A percentile compares a stretch with the other conserved stretches of the same genome.
These are phyloP conservation scores for Charaxes varanes DNA, from an alignment of 1,140 invertebrate genomes.

Conservation along the genomic window DNA sequence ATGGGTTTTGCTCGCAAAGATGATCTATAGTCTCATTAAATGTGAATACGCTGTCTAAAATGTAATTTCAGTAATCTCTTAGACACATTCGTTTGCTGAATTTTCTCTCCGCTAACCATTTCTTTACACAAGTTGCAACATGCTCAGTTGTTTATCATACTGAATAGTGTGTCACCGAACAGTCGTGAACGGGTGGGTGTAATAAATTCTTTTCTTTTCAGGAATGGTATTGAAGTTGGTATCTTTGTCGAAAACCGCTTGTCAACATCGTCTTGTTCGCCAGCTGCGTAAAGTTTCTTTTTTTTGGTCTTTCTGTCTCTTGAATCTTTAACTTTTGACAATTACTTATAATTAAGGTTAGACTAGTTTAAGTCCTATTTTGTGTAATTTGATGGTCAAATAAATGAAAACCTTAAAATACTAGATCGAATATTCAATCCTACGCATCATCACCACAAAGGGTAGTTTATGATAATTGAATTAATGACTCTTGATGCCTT, in stretches of 20 bases:
- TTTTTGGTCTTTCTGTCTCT: constrained; percentile 17
- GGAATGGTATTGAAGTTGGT: constrained; percentile 61
- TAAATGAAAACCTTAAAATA: constrained; percentile 9
- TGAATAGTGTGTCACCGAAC: not conserved
- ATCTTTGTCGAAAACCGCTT: constrained; percentile 46
- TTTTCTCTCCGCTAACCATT: too few species aligned
- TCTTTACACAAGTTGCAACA: not conserved
- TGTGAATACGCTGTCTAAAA: too few species aligned
- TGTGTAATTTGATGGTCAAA: constrained; percentile 9
- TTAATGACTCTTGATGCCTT: not conserved
- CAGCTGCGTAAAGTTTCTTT: constrained; percentile 29
- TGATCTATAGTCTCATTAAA: too few species aligned
- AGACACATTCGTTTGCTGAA: too few species aligned
- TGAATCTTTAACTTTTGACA: constrained; percentile 18
- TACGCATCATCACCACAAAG: not conserved
- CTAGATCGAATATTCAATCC: not conserved
- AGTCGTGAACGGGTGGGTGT: constrained; percentile 8
- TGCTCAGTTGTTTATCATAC: not conserved
- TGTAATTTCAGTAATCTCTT: too few species aligned
- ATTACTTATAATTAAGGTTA: constrained; percentile 27
- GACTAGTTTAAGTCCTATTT: constrained; percentile 19
- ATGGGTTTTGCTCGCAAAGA: too few species aligned
- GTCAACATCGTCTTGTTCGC: constrained; percentile 45
- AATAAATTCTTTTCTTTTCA: constrained; percentile 55
- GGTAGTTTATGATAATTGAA: not conserved